A percentile compares a stretch with the other conserved stretches of the same genome.
Conservation (phyloP, 2,113 vertebrate genomes). For the Syngnathus scovelli region DNA sequence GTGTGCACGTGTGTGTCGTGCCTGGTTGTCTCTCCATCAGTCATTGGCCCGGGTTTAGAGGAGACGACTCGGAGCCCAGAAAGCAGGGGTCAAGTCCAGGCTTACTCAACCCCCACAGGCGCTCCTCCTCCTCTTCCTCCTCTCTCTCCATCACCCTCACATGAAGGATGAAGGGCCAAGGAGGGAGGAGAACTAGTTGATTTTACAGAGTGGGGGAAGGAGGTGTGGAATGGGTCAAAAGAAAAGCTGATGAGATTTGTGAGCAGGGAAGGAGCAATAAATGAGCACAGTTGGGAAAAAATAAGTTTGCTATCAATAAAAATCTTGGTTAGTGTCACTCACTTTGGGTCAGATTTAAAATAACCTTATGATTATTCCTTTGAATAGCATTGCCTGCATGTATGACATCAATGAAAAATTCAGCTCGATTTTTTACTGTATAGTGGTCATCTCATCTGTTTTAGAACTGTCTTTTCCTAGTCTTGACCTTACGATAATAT, state of each 20-base stretch:
- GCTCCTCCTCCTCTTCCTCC: conserved; percentile 13
- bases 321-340: too few species aligned
- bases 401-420: too few species aligned
- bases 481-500: too few species aligned
- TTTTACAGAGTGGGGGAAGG: conserved; percentile 20
- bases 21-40: conserved; percentile 49
- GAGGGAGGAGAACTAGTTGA: neutral
- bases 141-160: conserved; percentile 37
- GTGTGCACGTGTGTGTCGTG: conserved; percentile 26
- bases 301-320: too few species aligned
- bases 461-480: too few species aligned
- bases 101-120: conserved; percentile 59
- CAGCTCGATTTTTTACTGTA: too few species aligned
- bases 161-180: conserved; percentile 23
- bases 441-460: too few species aligned
- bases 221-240: conserved; percentile 35
- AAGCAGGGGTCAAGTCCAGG: conserved; percentile 83
- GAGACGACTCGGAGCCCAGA: conserved; percentile 78
- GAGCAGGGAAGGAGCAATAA: conserved; percentile 36
- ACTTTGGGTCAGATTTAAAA: too few species aligned
- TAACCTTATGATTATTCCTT: too few species aligned
- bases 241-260: conserved; percentile 45
- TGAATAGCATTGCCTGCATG: too few species aligned
- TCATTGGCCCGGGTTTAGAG: conserved; percentile 60
- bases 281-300: conserved; percentile 19